Evolutionary conservation across 2,797 vertebrate species (phyloP), one percentile per base, ranked within the genome.

Genomic region (Myotis myotis): DNA sequence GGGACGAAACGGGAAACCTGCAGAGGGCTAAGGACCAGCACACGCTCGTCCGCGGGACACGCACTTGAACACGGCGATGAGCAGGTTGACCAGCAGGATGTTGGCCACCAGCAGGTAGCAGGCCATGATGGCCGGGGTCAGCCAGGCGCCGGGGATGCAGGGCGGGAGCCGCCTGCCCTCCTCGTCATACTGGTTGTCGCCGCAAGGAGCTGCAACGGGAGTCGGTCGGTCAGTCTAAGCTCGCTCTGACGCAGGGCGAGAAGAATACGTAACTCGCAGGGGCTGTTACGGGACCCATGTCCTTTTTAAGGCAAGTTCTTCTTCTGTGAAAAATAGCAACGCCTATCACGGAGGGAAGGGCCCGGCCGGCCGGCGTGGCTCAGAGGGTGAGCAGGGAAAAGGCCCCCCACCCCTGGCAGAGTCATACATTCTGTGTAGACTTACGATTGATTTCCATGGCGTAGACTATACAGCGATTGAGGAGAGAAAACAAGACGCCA

Each of bases 361-460:
- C 10, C 57, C 11, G 25, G 57, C 57, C 9, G n/a, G n/a, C n/a
- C n/a, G n/a, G 23, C 11, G 1, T 60, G 57, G 57, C 57, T 60
- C 57, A 22, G 53, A 15, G 60, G 30, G 16, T 16, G 25, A 28
- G 57, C 57, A 3, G 22, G 53, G 3, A 22, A 4, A 57, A 57
- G 57, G 23, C 25, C 25, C 57, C 57, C 60, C 60, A 13, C 60
- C 60, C 60, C 60, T 3, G 28, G 60, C 16, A 96, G 74, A 88
- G 79, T 70, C 41, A 95, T 87, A 64, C 89, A 20, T 68, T 93
- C 28, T 71, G 57, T 9, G 60, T 62, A 93, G 95, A 99, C 99
- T 99, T 99, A 99, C 99, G 99, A 97, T 99, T 99, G 96, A 99
- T 99, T 99, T 99, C 99, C 99, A 99, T 99, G 94, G 99, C 99